Conservation (phyloP, 2,797 vertebrate genomes). For the Babyrousa celebensis region DNA sequence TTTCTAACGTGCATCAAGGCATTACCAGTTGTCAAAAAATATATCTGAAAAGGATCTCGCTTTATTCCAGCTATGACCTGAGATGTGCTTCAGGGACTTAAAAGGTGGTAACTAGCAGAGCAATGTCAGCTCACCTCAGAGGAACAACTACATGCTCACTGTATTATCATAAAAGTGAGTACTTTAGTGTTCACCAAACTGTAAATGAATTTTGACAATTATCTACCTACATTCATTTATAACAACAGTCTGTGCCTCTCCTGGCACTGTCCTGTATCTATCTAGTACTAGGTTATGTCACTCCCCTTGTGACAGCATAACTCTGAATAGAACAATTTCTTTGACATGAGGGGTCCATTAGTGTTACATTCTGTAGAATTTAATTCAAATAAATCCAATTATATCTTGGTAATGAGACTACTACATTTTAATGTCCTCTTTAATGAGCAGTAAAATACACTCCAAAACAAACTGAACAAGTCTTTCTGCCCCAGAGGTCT, state of each 20-base stretch:
- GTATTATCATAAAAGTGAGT: neutral
- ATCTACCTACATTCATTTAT: neutral
- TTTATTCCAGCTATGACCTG: neutral
- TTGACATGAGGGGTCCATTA: constrained; percentile 64
- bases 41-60: neutral
- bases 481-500: constrained; percentile 69
- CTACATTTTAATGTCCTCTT: constrained; percentile 84
- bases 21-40: neutral
- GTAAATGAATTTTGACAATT: constrained; percentile 45
- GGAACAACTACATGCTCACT: neutral
- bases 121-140: neutral
- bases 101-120: neutral
- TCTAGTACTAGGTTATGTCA: neutral
- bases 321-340: constrained; percentile 54
- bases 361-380: constrained; percentile 76
- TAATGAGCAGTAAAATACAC: constrained; percentile 84
- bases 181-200: neutral
- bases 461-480: constrained; percentile 81
- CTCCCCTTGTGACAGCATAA: neutral
- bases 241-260: neutral
- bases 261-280: neutral
- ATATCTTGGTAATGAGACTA: constrained; percentile 83
- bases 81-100: neutral
- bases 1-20: neutral
- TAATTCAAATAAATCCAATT: constrained; percentile 88